Evolutionary conservation across 2,113 vertebrate genomes (phyloP).

Genomic region (Ceyx melanurus): DNA sequence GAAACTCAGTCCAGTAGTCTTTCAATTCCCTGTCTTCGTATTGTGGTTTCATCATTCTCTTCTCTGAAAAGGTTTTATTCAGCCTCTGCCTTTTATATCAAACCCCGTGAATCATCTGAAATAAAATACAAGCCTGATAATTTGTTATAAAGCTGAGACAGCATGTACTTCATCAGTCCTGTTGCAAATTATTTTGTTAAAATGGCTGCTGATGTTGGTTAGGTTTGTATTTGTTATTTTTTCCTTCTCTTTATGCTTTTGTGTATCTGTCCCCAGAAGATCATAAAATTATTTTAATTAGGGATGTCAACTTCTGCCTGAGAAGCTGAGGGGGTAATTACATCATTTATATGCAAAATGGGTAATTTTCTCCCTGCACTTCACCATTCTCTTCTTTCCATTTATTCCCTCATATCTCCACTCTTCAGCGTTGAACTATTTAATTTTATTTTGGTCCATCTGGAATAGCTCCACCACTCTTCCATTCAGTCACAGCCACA

Average conservation of each 20-base stretch:
- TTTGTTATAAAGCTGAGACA: slow-evolving; percentile 56
- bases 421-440: slow-evolving; percentile 57
- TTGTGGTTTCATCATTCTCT: slow-evolving; percentile 17
- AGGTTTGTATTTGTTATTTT: slow-evolving; percentile 55
- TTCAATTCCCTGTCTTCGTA: slow-evolving; percentile 10
- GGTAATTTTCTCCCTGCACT: slow-evolving; percentile 66
- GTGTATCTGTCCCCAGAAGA: slow-evolving; percentile 61
- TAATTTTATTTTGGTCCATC: slow-evolving; percentile 59
- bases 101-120: slow-evolving; percentile 21
- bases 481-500: background rate
- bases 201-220: slow-evolving; percentile 23
- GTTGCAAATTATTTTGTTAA: slow-evolving; percentile 48
- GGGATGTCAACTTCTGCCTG: slow-evolving; percentile 71
- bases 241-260: slow-evolving; percentile 50
- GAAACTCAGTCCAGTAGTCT: background rate
- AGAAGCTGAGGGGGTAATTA: slow-evolving; percentile 75
- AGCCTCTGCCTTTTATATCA: slow-evolving; percentile 52
- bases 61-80: slow-evolving; percentile 37
- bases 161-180: slow-evolving; percentile 26
- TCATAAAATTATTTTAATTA: slow-evolving; percentile 78
- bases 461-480: slow-evolving; percentile 40
- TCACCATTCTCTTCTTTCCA: slow-evolving; percentile 61
- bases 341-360: slow-evolving; percentile 76
- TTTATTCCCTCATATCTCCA: slow-evolving; percentile 56
- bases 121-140: slow-evolving; percentile 14